phyloP scores from a whole-genome alignment of 2,888 invertebrate species.

The Rotaria sp. region DNA sequence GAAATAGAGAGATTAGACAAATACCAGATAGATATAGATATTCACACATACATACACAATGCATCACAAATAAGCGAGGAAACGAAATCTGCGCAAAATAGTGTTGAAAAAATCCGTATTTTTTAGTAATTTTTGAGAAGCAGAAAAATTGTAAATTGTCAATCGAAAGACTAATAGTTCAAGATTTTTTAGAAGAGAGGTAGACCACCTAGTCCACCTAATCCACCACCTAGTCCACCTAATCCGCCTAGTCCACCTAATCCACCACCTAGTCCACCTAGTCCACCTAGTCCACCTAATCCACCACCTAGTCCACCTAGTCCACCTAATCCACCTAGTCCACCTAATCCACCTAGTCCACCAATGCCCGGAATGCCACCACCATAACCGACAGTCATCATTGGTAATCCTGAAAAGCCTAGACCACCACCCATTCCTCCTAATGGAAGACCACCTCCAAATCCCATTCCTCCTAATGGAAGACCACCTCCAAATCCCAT shows the following conservation, averaged over 20 bases:
- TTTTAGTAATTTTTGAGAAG: background rate
- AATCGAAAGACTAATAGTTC: background rate
- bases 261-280: background rate
- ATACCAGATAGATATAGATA: background rate
- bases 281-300: background rate
- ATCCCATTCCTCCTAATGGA: background rate
- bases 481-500: background rate
- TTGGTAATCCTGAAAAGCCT: background rate
- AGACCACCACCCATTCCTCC: background rate
- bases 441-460: background rate
- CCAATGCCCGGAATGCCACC: background rate
- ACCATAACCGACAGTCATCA: background rate
- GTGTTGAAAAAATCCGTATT: background rate
- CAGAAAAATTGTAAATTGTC: background rate
- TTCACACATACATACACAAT: background rate
- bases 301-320: background rate
- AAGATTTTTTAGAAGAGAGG: background rate
- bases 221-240: background rate
- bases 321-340: background rate
- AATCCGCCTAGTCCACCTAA: background rate
- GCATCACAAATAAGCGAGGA: background rate
- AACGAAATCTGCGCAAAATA: background rate
- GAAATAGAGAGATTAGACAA: background rate
- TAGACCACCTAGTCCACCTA: background rate
- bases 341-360: background rate